A percentile compares a stretch with the other conserved stretches of the same genome.
These are phyloP conservation scores for Tapirus terrestris DNA, from an alignment of 2,113 vertebrate genomes.

Conservation along the genomic window DNA sequence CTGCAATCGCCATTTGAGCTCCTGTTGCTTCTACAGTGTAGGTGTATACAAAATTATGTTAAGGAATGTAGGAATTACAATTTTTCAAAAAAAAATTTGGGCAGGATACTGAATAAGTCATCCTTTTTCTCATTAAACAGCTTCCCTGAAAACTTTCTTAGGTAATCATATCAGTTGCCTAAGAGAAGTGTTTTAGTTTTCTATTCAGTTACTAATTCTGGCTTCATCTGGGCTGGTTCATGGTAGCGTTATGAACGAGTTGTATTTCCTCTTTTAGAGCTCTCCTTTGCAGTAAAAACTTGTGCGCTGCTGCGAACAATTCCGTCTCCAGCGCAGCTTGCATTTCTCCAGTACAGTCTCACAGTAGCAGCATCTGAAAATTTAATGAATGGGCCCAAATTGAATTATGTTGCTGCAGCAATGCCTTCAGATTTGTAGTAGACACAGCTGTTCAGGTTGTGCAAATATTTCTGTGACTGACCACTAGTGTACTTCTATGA, in stretches of 20 bases:
- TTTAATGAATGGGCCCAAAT: slow-evolving; percentile 73
- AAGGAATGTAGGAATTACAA: neutral
- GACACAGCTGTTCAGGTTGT: slow-evolving; percentile 63
- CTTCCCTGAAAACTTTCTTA: slow-evolving; percentile 19
- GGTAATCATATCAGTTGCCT: neutral
- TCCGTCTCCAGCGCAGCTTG: neutral
- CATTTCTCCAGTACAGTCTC: slow-evolving; percentile 12
- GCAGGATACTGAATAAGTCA: neutral
- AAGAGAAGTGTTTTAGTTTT: slow-evolving; percentile 3
- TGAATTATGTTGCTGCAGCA: slow-evolving; percentile 55
- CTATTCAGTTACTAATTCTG: neutral
- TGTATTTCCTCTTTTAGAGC: slow-evolving; percentile 64
- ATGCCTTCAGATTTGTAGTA: slow-evolving; percentile 42
- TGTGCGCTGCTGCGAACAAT: neutral
- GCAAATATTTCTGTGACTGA: slow-evolving; percentile 39
- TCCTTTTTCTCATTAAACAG: neutral
- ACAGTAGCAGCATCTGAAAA: slow-evolving; percentile 63
- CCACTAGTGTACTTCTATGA: neutral
- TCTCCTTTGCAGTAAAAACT: slow-evolving; percentile 44
- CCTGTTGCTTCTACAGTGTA: neutral
- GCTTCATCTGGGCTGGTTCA: neutral
- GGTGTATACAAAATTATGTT: neutral
- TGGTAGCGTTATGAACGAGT: neutral
- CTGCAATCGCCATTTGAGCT: neutral
- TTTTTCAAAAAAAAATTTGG: neutral